These are phyloP conservation scores for Drosophila crucigera DNA, from an alignment of 2,888 invertebrate genomes.

Conservation along the genomic window DNA sequence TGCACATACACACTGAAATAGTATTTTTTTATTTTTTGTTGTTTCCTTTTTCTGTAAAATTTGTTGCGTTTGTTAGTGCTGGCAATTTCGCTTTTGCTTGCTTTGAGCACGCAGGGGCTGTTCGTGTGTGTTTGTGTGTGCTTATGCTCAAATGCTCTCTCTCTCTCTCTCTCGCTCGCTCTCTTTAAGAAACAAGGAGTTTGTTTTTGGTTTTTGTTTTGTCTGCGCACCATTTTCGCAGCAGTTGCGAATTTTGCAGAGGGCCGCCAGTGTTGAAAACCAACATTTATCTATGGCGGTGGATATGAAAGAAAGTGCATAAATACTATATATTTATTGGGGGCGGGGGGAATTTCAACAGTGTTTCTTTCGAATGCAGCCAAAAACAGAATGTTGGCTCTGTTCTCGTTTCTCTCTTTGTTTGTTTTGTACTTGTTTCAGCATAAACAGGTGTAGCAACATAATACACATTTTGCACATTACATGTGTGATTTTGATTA, in stretches of 20 bases:
- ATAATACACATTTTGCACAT: background rate
- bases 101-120: conserved; percentile 27
- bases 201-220: conserved; percentile 33
- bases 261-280: background rate
- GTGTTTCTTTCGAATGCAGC: background rate
- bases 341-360: background rate
- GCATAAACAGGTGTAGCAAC: background rate
- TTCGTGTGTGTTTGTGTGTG: conserved; percentile 15
- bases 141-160: conserved; percentile 12
- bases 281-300: background rate
- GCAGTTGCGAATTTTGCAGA: conserved; percentile 33
- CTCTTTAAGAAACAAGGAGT: conserved; percentile 24
- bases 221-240: conserved; percentile 24
- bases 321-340: background rate
- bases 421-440: background rate
- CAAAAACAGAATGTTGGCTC: background rate
- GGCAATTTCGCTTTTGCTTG: conserved; percentile 52
- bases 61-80: conserved; percentile 64
- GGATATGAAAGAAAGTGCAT: background rate
- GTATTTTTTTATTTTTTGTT: conserved; percentile 56
- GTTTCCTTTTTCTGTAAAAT: conserved; percentile 62
- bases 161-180: background rate
- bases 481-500: background rate
- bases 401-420: background rate
- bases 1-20: conserved; percentile 7